Evolutionary conservation across 2,797 vertebrate genomes (phyloP), one percentile per base, ranked within the genome.

Genomic region (Lepilemur ruficaudatus): DNA sequence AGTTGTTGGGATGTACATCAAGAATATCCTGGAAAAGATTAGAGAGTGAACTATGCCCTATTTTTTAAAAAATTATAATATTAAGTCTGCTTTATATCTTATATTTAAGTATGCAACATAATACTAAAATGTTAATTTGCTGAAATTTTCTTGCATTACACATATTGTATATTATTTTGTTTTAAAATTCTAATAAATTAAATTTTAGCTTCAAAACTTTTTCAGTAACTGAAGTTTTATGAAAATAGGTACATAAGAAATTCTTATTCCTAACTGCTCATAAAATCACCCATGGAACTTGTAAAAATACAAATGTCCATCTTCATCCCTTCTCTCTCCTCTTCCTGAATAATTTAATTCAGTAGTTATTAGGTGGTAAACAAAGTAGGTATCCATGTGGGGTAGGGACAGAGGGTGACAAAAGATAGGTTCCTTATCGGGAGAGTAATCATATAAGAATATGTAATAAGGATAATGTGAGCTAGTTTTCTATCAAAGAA

Each of bases 141-240:
- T 85, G n/a, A 86, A 70, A 52, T 92, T 75, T 86, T 23, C 17
- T 83, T 85, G 46, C 25, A 13, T 67, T 92, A 89, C 6, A 79
- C 4, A 86, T 32, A 69, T 18, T 46, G 11, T 57, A 30, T 17
- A 88, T 88, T 88, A 84, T 80, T 88, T 93, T 93, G 15, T 67
- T 95, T 95, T 55, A 83, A 89, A 93, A 25, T 65, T 93, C 28
- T 73, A 52, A 88, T 89, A 78, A 69, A 43, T 63, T 82, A 43
- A 55, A 30, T 79, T 79, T 96, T 87, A 92, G 14, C 25, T 92
- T 88, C 18, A 70, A 92, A 78, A 59, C 10, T 55, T 57, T 80
- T 35, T 81, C 50, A 50, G 80, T 46, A 90, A 73, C 30, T 85
- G 11, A 78, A 78, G 13, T 76, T 75, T 76, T 50, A n/a, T 69